These are phyloP conservation scores for Diplodus sargus DNA, from an alignment of 2,797 vertebrate species.

Conservation along the genomic window DNA sequence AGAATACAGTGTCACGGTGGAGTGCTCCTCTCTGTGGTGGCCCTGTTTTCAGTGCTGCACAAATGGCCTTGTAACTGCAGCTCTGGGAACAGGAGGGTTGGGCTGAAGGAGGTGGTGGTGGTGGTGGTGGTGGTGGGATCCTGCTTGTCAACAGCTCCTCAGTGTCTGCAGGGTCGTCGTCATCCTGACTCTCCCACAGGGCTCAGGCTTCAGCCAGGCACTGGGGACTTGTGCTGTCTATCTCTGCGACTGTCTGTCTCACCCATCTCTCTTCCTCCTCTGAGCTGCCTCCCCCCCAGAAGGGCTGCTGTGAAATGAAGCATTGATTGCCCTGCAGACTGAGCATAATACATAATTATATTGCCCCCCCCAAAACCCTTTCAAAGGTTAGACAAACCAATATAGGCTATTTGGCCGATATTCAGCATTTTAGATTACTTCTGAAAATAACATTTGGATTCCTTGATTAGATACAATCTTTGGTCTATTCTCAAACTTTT, in stretches of 20 bases:
- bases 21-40: conserved; percentile 31
- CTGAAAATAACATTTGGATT: conserved; percentile 49
- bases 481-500: conserved; percentile 18
- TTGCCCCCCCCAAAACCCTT: conserved; percentile 40
- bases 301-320: conserved; percentile 75
- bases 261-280: conserved; percentile 38
- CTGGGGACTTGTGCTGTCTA: conserved; percentile 39
- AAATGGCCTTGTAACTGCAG: conserved; percentile 45
- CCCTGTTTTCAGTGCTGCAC: conserved; percentile 28
- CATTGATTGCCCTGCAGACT: conserved; percentile 76
- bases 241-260: conserved; percentile 44
- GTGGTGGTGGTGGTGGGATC: conserved; percentile 14
- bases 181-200: conserved; percentile 59
- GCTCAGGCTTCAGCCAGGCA: conserved; percentile 47
- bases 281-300: conserved; percentile 28
- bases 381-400: conserved; percentile 57
- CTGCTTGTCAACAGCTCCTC: conserved; percentile 60
- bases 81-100: conserved; percentile 18
- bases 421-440: conserved; percentile 38
- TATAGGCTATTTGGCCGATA: conserved; percentile 29
- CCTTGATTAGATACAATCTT: conserved; percentile 27
- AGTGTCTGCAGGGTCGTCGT: conserved; percentile 36
- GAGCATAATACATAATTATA: conserved; percentile 79
- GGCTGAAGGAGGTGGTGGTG: background rate
- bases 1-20: conserved; percentile 46